Evolutionary conservation across 2,888 invertebrate genomes (phyloP).

Genomic region (Polyommatus iphigenia): DNA sequence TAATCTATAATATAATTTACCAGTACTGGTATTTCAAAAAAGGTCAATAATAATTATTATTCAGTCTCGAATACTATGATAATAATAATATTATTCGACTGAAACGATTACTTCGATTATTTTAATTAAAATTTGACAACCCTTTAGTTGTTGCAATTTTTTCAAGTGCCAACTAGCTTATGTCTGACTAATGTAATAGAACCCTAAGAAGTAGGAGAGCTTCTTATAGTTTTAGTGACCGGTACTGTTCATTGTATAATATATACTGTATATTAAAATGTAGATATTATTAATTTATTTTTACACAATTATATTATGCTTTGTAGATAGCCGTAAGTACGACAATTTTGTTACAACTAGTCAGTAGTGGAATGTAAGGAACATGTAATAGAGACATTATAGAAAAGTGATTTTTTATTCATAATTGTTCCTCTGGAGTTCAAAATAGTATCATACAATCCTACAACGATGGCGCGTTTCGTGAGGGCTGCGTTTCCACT

Average conservation of each 20-base stretch:
- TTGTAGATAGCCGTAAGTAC: slow-evolving; percentile 42
- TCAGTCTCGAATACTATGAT: no score
- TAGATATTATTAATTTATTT: slow-evolving; percentile 39
- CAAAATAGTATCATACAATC: not conserved
- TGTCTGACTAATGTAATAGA: slow-evolving; percentile 11
- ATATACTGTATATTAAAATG: slow-evolving; percentile 35
- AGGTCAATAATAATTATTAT: no score
- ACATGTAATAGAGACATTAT: slow-evolving; percentile 28
- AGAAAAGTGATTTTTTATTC: slow-evolving; percentile 4
- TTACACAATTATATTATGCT: slow-evolving; percentile 37
- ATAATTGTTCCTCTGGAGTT: not conserved
- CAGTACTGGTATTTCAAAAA: no score
- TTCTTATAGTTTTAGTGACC: slow-evolving; percentile 12
- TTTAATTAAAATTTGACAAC: no score
- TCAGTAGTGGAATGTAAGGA: slow-evolving; percentile 3
- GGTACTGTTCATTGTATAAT: slow-evolving; percentile 32
- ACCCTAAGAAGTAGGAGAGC: not conserved
- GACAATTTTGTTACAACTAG: slow-evolving; percentile 31
- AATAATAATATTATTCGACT: no score
- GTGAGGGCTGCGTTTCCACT: no score
- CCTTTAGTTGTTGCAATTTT: not conserved
- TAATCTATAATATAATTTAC: no score
- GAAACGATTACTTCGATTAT: no score
- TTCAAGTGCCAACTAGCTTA: not conserved
- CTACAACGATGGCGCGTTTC: no score